phyloP scores from a whole-genome alignment of 2,888 invertebrate genomes.

The Spialia ferax region DNA sequence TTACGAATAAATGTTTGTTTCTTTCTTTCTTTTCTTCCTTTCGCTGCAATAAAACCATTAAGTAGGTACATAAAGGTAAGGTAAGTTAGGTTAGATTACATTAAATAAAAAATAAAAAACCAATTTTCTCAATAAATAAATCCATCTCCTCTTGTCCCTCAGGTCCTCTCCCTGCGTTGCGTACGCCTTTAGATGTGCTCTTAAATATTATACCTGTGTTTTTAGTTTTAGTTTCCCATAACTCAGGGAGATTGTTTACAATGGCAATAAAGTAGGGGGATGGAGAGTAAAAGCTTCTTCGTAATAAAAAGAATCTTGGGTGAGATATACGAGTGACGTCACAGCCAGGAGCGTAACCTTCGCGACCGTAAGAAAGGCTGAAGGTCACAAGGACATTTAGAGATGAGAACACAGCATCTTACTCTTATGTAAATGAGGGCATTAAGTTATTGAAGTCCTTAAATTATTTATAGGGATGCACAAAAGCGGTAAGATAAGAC shows the following conservation, averaged over 20 bases:
- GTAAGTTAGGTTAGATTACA: no score
- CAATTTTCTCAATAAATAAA: no score
- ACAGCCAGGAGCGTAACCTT: neutral
- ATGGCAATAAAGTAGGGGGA: slow-evolving; percentile 3
- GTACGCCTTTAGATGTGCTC: no score
- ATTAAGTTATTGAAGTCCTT: no score
- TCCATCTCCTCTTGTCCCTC: neutral
- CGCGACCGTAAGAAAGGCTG: neutral
- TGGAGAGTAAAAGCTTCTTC: slow-evolving; percentile 2
- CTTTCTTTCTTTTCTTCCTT: no score
- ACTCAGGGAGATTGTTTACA: neutral
- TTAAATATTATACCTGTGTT: no score
- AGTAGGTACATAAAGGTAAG: no score
- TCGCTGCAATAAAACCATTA: no score
- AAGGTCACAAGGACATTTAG: neutral
- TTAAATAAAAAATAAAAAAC: no score
- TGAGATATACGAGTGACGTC: neutral
- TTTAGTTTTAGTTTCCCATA: neutral
- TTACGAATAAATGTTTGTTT: no score
- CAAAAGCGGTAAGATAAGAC: neutral
- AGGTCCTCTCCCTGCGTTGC: no score
- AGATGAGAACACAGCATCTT: neutral
- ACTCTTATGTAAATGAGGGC: neutral
- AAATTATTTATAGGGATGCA: neutral
- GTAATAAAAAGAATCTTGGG: neutral